Evolutionary conservation across 1,140 invertebrate genomes (phyloP).

Genomic region (Drosophila erecta): DNA sequence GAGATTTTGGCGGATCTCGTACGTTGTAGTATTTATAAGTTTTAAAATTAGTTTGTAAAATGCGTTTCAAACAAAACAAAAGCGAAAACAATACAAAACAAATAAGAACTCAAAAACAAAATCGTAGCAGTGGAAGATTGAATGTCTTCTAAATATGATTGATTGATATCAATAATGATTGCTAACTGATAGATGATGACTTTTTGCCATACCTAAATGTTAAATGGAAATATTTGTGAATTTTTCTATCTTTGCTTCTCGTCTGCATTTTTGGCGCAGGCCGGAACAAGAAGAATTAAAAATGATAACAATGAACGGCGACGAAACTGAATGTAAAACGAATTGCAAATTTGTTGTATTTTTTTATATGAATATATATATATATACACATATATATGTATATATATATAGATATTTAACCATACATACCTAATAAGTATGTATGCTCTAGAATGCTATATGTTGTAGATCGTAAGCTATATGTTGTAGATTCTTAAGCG

Average conservation of each 20-base stretch:
- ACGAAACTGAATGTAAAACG: slow-evolving; percentile 62
- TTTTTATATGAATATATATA: slow-evolving; percentile 70
- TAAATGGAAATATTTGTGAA: slow-evolving; percentile 57
- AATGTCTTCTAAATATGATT: slow-evolving; percentile 64
- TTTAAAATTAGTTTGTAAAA: slow-evolving; percentile 75
- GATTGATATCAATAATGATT: slow-evolving; percentile 36
- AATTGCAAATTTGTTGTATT: slow-evolving; percentile 81
- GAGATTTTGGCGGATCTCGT: slow-evolving; percentile 80
- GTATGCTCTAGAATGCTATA: slow-evolving; percentile 57
- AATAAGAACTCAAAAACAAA: slow-evolving; percentile 30
- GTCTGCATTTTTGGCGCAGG: slow-evolving; percentile 48
- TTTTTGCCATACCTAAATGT: slow-evolving; percentile 76
- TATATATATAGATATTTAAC: slow-evolving; percentile 45
- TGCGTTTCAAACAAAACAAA: slow-evolving; percentile 59
- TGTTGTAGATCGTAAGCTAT: slow-evolving; percentile 70
- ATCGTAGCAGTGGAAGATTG: slow-evolving; percentile 29
- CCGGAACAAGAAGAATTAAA: slow-evolving; percentile 43
- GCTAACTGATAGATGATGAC: slow-evolving; percentile 40
- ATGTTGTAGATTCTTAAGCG: slow-evolving; percentile 74
- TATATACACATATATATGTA: slow-evolving; percentile 30
- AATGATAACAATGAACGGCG: slow-evolving; percentile 47
- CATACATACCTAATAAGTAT: slow-evolving; percentile 48
- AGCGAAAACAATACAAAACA: slow-evolving; percentile 21
- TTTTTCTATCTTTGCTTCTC: slow-evolving; percentile 28
- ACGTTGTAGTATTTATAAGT: slow-evolving; percentile 83